A percentile compares a stretch with the other conserved stretches of the same genome.
phyloP scores from a whole-genome alignment of 2,797 vertebrate genomes.

The Sphaeramia orbicularis region DNA sequence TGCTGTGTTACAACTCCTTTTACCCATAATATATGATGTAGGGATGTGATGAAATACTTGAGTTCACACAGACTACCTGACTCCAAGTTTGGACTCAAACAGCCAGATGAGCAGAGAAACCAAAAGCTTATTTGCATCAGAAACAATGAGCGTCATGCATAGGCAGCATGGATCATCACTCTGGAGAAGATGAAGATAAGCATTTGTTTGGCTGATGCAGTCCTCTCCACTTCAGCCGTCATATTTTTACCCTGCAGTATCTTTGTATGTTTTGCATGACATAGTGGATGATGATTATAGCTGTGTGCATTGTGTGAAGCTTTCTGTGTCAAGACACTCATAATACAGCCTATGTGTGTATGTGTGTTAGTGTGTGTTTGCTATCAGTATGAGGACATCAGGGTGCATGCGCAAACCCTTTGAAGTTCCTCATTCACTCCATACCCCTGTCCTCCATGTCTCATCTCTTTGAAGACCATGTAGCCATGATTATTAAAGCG shows the following conservation, averaged over 20 bases:
- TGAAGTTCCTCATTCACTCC: constrained; percentile 79
- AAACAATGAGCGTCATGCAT: constrained; percentile 14
- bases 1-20: constrained; percentile 39
- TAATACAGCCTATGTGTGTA: constrained; percentile 36
- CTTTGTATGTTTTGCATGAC: constrained; percentile 5
- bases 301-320: constrained; percentile 10
- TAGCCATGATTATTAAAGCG: constrained; percentile 77
- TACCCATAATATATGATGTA: constrained; percentile 54
- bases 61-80: constrained; percentile 37
- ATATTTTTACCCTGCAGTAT: constrained; percentile 11
- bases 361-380: constrained; percentile 43
- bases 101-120: constrained; percentile 30
- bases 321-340: constrained; percentile 47
- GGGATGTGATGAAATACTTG: constrained; percentile 54
- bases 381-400: constrained; percentile 44
- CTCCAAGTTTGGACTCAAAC: constrained; percentile 28
- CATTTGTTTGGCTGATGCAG: constrained; percentile 39
- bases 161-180: background rate
- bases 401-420: constrained; percentile 59
- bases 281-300: constrained; percentile 23
- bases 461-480: constrained; percentile 79
- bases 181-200: constrained; percentile 1
- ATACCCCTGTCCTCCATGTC: constrained; percentile 67
- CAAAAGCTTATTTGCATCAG: constrained; percentile 32
- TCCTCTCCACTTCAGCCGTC: constrained; percentile 19